Base-by-base conservation (phyloP, 2,888 invertebrate genomes). In the Cyrtodaria siliqua region DNA sequence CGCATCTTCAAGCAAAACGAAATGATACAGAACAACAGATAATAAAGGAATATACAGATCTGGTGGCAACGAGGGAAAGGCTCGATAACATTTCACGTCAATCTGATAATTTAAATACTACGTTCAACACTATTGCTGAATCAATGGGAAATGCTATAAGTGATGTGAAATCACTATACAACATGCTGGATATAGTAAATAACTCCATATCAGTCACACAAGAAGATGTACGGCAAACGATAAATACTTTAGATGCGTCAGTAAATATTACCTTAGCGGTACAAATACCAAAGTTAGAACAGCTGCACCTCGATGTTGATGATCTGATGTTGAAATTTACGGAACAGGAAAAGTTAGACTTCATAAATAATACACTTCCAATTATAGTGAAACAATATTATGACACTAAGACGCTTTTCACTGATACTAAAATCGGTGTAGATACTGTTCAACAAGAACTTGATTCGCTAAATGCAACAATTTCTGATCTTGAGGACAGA, bases 271-370 rank as follows among this genome's bases (percentile, higher is more conserved):
- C 33, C 6, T 33, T 33, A 33, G 33, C 6, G 33, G 33, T 8
- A 33, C 33, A 33, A 33, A 33, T 33, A 8, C 33, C 33, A 8
- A 4, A 33, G 12, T 33, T 33, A 33, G 33, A 33, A 4, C 33
- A 33, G 12, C 33, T 33, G 4, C 33, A 33, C 33, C 4, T 33
- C 4, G 33, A 8, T 33, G 12, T 12, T 33, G 33, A 33, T 33
- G 12, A 33, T 33, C 33, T 33, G 33, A 33, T 33, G 4, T 8
- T 12, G 4, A 4, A 33, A 26, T 52, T 52, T 12, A 33, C 14
- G 16, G 8, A 12, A 44, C 38, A 67, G 18, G 66, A 69, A 56
- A 75, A 75, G 27, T 18, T 38, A 2, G 61, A 70, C n/a, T 75
- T 56, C 23, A 24, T 75, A 8, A 18, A 60, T 23, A 14, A 26